A percentile compares a stretch with the other conserved stretches of the same genome.
These are phyloP conservation scores for Hydractinia echinata DNA, from an alignment of 30 jellyfish, hydroid and myxozoan species.

Conservation along the genomic window DNA sequence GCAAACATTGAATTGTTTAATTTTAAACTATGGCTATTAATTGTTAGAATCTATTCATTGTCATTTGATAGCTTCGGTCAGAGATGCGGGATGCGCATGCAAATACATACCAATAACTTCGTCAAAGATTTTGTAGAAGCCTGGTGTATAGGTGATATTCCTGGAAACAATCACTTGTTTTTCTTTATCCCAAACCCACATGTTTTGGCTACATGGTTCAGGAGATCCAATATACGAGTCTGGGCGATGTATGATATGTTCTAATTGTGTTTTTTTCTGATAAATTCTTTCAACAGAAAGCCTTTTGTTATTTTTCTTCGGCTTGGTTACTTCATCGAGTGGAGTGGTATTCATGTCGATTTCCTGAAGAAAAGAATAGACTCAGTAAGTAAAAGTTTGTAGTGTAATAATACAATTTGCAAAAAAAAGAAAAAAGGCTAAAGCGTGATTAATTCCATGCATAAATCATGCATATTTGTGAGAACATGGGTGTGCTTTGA, in stretches of 20 bases:
- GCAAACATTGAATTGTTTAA: no score
- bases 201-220: constrained; percentile 67
- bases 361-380: not conserved
- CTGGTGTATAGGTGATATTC: constrained; percentile 86
- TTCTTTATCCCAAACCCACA: constrained; percentile 97
- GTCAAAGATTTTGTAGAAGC: constrained; percentile 95
- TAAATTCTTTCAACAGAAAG: constrained; percentile 93
- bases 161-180: constrained; percentile 56
- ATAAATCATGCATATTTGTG: no score
- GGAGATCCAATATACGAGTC: constrained; percentile 98
- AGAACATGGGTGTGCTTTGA: no score
- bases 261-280: constrained; percentile 96
- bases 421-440: no score
- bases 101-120: constrained; percentile 80
- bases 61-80: no score
- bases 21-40: no score
- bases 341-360: constrained; percentile 17
- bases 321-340: constrained; percentile 13
- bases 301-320: constrained; percentile 66
- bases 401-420: no score
- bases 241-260: constrained; percentile 95
- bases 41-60: no score
- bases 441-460: no score
- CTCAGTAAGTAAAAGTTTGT: no score
- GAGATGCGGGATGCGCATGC: no score